Evolutionary conservation across 1,140 invertebrate genomes (phyloP).

Genomic region (Rhyzopertha dominica): DNA sequence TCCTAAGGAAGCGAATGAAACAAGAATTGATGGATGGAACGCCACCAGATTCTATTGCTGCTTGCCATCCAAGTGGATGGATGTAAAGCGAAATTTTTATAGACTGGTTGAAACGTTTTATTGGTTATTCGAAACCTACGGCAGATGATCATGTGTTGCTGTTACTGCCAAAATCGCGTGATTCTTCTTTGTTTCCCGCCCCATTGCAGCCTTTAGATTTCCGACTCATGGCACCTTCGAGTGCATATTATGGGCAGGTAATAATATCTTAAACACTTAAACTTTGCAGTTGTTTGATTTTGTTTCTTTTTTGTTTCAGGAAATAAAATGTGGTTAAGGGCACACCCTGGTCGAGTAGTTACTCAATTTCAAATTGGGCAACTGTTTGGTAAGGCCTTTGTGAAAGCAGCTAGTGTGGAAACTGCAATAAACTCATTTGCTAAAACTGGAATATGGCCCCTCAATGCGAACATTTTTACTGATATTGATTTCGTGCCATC

Average conservation of each 20-base stretch:
- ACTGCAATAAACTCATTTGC: constrained; percentile 43
- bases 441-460: constrained; percentile 43
- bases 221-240: no score
- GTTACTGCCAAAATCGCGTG: no score
- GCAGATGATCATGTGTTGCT: constrained; percentile 31
- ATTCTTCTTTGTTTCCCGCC: no score
- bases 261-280: no score
- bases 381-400: constrained; percentile 39
- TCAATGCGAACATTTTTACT: constrained; percentile 39
- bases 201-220: no score
- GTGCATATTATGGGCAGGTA: no score
- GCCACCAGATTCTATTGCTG: constrained; percentile 29
- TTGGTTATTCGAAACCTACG: constrained; percentile 23
- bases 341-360: constrained; percentile 24
- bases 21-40: constrained; percentile 28
- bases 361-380: constrained; percentile 36
- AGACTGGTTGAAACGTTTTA: constrained; percentile 39
- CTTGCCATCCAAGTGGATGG: constrained; percentile 37
- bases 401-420: constrained; percentile 39
- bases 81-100: constrained; percentile 35
- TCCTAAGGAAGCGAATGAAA: constrained; percentile 21
- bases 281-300: no score
- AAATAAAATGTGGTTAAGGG: constrained; percentile 22
- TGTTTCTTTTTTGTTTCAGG: no score
- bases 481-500: constrained; percentile 41